Base-by-base conservation (phyloP, 2,888 invertebrate genomes). In the Rotaria magnacalcarata region DNA sequence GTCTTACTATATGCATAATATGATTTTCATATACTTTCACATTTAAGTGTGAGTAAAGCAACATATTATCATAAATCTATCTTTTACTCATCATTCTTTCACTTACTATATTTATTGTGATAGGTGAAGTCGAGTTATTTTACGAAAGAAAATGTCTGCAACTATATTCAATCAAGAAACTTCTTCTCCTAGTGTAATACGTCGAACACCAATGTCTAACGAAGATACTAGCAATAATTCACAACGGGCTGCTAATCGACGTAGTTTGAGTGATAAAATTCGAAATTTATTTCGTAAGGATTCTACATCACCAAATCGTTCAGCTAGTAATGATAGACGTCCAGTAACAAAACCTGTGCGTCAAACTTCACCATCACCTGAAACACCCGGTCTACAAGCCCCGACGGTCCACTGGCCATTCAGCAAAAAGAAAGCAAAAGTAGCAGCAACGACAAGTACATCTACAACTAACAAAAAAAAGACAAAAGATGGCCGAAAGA, bases 31-130 rank as follows among this genome's bases (percentile, higher is more conserved):
- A 67, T 41, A 67, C 27, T 67, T 2, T 67, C 67, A 67, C 67
- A 67, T 67, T 41, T 67, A 67, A 67, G 67, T 67, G 67, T 34
- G 67, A 67, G 16, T 67, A 67, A 67, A 67, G 67, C 6, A 67
- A 34, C 67, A 67, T 27, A 34, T 3, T 34, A 67, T 67, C 67
- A 67, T 67, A 67, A 67, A 67, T 19, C 16, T 67, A 67, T 67
- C 34, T 67, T 19, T 16, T 34, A 67, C 34, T 67, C 67, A 67
- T 67, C 19, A 19, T 67, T 67, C 34, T 34, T 8, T 67, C 34
- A 67, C 27, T 34, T 27, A 67, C 34, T 67, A 67, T 14, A 67
- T 67, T 67, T 67, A 67, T 67, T 34, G 34, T 67, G 34, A 34
- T 67, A 34, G 19, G 16, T 41, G 4, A 67, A 67, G 1, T 3